A percentile compares a stretch with the other conserved stretches of the same genome.
Conservation (phyloP, 2,797 vertebrate genomes). For the Neomorphus geoffroyi region DNA sequence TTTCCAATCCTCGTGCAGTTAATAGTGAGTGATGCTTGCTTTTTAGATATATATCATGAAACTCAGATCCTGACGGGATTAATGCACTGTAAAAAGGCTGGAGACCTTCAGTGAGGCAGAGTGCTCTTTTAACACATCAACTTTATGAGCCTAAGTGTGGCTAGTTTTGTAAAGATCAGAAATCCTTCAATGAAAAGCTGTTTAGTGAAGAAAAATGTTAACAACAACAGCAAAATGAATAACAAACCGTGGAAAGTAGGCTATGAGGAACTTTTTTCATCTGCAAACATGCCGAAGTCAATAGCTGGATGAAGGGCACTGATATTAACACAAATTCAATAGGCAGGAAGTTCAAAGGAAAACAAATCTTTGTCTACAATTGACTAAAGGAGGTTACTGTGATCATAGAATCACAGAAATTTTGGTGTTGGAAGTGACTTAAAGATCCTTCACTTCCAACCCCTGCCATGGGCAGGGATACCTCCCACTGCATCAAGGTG, state of each 20-base stretch:
- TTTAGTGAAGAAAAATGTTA: background rate
- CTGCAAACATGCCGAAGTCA: background rate
- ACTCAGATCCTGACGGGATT: background rate
- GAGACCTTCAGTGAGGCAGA: background rate
- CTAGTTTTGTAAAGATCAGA: background rate
- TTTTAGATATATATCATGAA: background rate
- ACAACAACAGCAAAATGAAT: background rate
- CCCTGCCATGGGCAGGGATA: too few relatives aligned
- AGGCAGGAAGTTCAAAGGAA: background rate
- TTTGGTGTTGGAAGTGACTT: too few relatives aligned
- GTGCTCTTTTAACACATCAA: background rate
- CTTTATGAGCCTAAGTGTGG: background rate
- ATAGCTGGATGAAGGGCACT: background rate
- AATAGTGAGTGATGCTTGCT: background rate
- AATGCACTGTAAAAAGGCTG: slow-evolving; percentile 14
- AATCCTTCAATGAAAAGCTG: background rate
- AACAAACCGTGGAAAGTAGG: background rate
- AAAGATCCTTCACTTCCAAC: too few relatives aligned
- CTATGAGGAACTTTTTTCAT: background rate
- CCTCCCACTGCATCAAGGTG: too few relatives aligned
- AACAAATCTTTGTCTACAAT: background rate
- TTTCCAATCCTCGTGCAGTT: background rate
- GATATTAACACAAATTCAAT: background rate
- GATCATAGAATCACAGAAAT: too few relatives aligned
- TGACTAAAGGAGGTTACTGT: background rate